Conservation (phyloP, 2,113 vertebrate species). For the Scomber colias region DNA sequence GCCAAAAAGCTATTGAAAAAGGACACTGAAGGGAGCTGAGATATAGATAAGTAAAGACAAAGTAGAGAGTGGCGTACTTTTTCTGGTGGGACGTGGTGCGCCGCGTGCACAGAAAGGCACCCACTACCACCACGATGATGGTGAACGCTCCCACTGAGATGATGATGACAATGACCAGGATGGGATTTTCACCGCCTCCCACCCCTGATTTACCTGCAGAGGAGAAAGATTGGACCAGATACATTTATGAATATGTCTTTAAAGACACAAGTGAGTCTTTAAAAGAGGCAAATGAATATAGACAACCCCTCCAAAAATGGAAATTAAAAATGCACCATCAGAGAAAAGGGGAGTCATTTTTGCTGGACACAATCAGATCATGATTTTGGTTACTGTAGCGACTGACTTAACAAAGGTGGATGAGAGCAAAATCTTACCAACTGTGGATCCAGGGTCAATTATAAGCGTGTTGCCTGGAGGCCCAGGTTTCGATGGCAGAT, state of each 20-base stretch:
- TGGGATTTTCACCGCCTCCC: conserved; percentile 89
- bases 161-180: conserved; percentile 95
- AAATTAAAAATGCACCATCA: background rate
- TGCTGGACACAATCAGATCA: background rate
- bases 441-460: conserved; percentile 83
- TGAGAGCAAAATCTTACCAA: conserved; percentile 85
- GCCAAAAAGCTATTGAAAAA: too few species aligned
- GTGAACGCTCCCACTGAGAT: conserved; percentile 94
- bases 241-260: background rate
- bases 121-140: conserved; percentile 93
- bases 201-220: conserved; percentile 90
- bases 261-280: background rate
- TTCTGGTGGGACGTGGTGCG: conserved; percentile 96
- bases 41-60: background rate
- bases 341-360: background rate
- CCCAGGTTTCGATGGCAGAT: conserved; percentile 87
- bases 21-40: background rate
- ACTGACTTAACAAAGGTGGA: conserved; percentile 4
- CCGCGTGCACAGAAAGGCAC: conserved; percentile 94
- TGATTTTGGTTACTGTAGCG: background rate
- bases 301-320: background rate
- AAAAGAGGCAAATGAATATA: background rate
- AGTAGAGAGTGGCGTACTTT: conserved; percentile 85
- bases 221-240: conserved; percentile 30
- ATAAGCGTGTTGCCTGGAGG: conserved; percentile 74